Evolutionary conservation across 2,888 invertebrate genomes (phyloP), one percentile per base, ranked within the genome.

Genomic region (Limenitis camilla): DNA sequence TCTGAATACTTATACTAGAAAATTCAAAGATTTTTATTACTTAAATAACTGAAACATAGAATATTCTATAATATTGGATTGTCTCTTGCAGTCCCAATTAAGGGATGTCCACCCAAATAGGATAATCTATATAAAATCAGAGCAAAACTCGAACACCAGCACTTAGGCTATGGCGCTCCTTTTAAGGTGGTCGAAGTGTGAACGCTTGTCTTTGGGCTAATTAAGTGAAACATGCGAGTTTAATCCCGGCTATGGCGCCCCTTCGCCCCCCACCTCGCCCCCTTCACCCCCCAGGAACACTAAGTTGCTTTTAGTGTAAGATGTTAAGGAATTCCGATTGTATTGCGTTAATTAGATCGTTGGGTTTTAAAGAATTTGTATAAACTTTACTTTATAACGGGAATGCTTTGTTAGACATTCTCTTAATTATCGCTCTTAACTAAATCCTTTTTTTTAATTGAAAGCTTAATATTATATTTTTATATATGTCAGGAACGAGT

Each of bases 271-370:
- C 66, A 65, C 64, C 68, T 66, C 67, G 69, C 66, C 69, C 65
- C 66, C 66, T 19, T 19, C 3, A 19, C 19, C 64, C 65, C 58
- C 57, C 65, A 66, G 65, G 66, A 73, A 83, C 83, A 84, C 77
- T 67, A 74, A 79, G 76, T 79, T 79, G 84, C 85, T 85, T 78
- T 85, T 83, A 85, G 81, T 74, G 78, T 61, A 67, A 71, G 74
- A 68, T 81, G 82, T 82, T 81, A 66, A 67, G 75, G 84, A 83
- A 86, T 86, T 80, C 77, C 75, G 74, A 81, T 81, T 82, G 70
- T 69, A 68, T 64, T 66, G 63, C 59, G 65, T 70, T 69, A 70
- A 70, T 70, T 69, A 70, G 68, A 60, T 65, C 61, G 62, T 64
- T 62, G 54, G 55, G 60, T 41, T 19, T 19, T 52, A 39, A 44